Evolutionary conservation across 2,113 vertebrate species (phyloP), one percentile per base, ranked within the genome.

Genomic region (Mohoua ochrocephala): DNA sequence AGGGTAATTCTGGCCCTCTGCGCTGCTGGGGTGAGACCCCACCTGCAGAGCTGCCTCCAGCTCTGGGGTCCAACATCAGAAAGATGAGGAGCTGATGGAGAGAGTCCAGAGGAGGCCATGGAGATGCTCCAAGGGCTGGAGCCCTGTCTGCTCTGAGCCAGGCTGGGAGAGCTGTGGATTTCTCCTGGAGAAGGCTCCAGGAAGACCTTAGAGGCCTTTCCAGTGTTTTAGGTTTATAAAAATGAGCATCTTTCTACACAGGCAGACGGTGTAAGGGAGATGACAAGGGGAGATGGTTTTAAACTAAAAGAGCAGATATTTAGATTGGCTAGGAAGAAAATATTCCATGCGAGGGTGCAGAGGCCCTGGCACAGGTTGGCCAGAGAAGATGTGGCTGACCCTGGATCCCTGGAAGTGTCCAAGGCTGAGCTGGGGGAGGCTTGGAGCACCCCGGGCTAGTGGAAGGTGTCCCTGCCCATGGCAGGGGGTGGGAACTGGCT

Each of bases 341-440:
- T 47, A 8, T 47, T 76, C 61, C 5, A 21, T 69, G 11, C 15
- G 47, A 54, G 47, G 17, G 14, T 35, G n/a, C 1, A 0, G 0
- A 35, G 53, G n/a, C 16, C 33, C 69, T 75, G 39, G 39, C 39
- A 68, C 24, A 31, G 45, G 9, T 0, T 60, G 16, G 23, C 24
- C 45, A 82, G 45, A 53, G 78, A 0, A 60, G 24, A n/a, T 89
- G 47, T 15, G 54, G n/a, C n/a, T 53, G 47, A 3, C 24, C 28
- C n/a, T 64, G 49, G 28, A 47, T 69, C 47, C 30, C 16, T 83
- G 78, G 30, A 0, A 76, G 12, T 74, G 70, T 1, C 30, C 47
- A 49, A 76, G 21, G 17, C n/a, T 39, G 39, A 54, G 49, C 0
- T 63, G 49, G 45, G n/a, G n/a, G 0, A 9, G 45, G 23, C 19